Conservation (phyloP, 2,113 vertebrate species). For the Marmota monax region DNA sequence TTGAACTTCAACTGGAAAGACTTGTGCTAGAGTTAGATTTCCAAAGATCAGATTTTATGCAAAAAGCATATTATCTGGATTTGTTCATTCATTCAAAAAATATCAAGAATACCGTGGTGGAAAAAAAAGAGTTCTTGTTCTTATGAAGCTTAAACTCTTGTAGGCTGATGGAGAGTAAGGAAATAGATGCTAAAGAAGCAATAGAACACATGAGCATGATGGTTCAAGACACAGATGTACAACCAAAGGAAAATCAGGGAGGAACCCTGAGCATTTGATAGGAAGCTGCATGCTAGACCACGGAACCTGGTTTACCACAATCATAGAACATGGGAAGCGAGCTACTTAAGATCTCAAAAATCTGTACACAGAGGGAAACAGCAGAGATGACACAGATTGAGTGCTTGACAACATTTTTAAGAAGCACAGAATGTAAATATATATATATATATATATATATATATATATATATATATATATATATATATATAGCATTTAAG, state of each 20-base stretch:
- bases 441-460: too few relatives aligned
- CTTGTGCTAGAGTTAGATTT: not conserved
- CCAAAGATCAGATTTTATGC: not conserved
- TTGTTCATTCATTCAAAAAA: not conserved
- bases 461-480: too few relatives aligned
- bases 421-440: not conserved
- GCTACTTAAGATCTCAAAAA: not conserved
- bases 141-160: not conserved
- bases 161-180: not conserved
- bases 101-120: not conserved
- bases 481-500: not conserved
- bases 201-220: not conserved
- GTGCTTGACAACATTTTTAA: not conserved
- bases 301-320: not conserved
- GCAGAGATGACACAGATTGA: not conserved
- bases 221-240: not conserved
- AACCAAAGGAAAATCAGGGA: not conserved
- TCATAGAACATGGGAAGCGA: not conserved
- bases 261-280: not conserved
- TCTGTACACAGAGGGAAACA: not conserved
- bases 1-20: not conserved
- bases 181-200: not conserved
- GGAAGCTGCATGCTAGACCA: not conserved
- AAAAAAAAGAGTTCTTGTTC: not conserved
- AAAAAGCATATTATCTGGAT: not conserved